phyloP scores from a whole-genome alignment of 1,140 invertebrate species.

The Temnothorax curvispinosus region DNA sequence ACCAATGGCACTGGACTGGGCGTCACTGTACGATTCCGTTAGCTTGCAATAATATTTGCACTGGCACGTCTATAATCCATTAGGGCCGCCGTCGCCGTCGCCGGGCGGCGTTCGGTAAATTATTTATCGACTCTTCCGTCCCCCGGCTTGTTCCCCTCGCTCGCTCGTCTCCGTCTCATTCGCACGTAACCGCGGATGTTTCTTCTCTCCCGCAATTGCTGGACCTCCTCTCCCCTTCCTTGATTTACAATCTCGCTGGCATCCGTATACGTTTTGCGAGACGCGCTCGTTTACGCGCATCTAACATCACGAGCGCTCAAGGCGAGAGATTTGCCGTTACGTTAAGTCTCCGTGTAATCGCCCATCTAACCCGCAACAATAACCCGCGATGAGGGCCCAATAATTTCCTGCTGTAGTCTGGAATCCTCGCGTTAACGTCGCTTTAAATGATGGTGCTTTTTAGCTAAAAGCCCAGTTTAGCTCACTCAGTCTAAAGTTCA shows the following conservation, averaged over 20 bases:
- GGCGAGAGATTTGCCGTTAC: conserved; percentile 12
- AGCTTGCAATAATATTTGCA: conserved; percentile 79
- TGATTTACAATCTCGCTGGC: conserved; percentile 67
- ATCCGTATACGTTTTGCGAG: conserved; percentile 28
- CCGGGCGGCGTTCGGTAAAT: conserved; percentile 68
- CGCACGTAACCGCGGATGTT: neutral
- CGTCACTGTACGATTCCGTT: conserved; percentile 64
- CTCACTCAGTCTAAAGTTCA: neutral
- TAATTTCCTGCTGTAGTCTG: neutral
- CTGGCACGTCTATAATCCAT: conserved; percentile 75
- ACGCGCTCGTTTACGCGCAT: neutral
- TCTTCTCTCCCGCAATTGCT: neutral
- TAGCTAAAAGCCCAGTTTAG: neutral
- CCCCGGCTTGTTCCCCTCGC: neutral
- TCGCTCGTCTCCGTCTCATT: neutral
- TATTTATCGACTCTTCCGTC: conserved; percentile 66
- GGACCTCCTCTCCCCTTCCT: neutral
- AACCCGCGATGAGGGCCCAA: neutral
- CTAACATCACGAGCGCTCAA: conserved; percentile 18
- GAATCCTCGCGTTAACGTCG: neutral
- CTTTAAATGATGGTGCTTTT: neutral
- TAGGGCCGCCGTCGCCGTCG: conserved; percentile 60
- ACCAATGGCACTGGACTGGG: conserved; percentile 66
- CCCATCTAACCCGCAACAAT: neutral
- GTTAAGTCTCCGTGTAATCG: conserved; percentile 14